A percentile compares a stretch with the other conserved stretches of the same genome.
phyloP scores from a whole-genome alignment of 2,888 invertebrate genomes.

The Melinopterus prodromus region DNA sequence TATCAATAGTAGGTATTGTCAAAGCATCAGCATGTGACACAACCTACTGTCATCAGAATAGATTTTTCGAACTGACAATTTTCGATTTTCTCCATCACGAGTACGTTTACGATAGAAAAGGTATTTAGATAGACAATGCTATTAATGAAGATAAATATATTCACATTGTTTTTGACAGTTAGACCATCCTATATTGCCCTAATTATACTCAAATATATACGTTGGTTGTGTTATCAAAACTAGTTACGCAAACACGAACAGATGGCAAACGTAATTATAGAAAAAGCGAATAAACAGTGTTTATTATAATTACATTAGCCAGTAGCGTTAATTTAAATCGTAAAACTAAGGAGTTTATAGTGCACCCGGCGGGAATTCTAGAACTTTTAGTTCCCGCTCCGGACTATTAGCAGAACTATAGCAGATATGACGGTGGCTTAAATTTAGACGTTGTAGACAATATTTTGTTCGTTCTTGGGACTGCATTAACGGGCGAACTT shows the following conservation, averaged over 20 bases:
- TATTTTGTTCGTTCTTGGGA: conserved; percentile 23
- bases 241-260: background rate
- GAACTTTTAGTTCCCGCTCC: conserved; percentile 14
- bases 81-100: too few relatives aligned
- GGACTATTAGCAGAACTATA: conserved; percentile 15
- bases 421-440: conserved; percentile 25
- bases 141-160: too few relatives aligned
- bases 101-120: too few relatives aligned
- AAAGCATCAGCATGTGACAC: too few relatives aligned
- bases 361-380: conserved; percentile 8
- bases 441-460: conserved; percentile 12
- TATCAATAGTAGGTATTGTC: too few relatives aligned
- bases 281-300: conserved; percentile 4
- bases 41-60: too few relatives aligned
- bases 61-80: too few relatives aligned
- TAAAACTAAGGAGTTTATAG: background rate
- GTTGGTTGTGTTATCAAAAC: background rate
- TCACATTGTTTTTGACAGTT: too few relatives aligned
- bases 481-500: conserved; percentile 23
- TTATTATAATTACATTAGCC: conserved; percentile 4
- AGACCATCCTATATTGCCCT: background rate
- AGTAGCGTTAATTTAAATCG: background rate
- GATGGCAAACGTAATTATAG: background rate
- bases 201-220: background rate
- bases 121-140: too few relatives aligned